phyloP scores from a whole-genome alignment of 2,113 vertebrate genomes.

The Aphyosemion australe region DNA sequence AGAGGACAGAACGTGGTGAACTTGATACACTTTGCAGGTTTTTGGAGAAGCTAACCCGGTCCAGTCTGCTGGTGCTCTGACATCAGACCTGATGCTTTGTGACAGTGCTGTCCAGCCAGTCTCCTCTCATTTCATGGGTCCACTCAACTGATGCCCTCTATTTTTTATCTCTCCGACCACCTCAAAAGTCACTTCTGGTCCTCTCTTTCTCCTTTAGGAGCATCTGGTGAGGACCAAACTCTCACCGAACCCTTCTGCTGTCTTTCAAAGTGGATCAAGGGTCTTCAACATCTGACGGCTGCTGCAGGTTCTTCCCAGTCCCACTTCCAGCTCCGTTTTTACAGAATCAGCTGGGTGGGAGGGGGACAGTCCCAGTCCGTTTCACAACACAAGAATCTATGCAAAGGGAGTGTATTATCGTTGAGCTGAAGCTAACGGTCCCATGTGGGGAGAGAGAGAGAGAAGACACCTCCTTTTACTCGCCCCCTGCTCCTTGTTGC shows the following conservation, averaged over 20 bases:
- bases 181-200: not conserved
- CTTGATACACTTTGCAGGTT: constrained; percentile 5
- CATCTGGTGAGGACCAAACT: constrained; percentile 87
- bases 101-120: constrained; percentile 34
- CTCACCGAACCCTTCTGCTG: constrained; percentile 89
- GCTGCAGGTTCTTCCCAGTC: constrained; percentile 7
- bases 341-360: constrained; percentile 13
- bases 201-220: constrained; percentile 73
- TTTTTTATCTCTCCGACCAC: constrained; percentile 19
- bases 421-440: constrained; percentile 31
- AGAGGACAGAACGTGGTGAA: not conserved
- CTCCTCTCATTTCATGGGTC: constrained; percentile 54
- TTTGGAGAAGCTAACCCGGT: constrained; percentile 12
- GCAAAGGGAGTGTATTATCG: constrained; percentile 69
- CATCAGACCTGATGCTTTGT: constrained; percentile 47
- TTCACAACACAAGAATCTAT: constrained; percentile 75
- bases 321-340: constrained; percentile 26
- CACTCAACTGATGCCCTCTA: constrained; percentile 12
- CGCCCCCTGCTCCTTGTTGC: constrained; percentile 32
- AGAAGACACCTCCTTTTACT: constrained; percentile 10
- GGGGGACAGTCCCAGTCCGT: constrained; percentile 49
- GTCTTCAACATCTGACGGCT: constrained; percentile 87
- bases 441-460: constrained; percentile 24
- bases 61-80: constrained; percentile 10
- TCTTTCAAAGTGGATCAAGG: constrained; percentile 88